Conservation (phyloP, 1,140 invertebrate genomes). For the Drosophila grimshawi region DNA sequence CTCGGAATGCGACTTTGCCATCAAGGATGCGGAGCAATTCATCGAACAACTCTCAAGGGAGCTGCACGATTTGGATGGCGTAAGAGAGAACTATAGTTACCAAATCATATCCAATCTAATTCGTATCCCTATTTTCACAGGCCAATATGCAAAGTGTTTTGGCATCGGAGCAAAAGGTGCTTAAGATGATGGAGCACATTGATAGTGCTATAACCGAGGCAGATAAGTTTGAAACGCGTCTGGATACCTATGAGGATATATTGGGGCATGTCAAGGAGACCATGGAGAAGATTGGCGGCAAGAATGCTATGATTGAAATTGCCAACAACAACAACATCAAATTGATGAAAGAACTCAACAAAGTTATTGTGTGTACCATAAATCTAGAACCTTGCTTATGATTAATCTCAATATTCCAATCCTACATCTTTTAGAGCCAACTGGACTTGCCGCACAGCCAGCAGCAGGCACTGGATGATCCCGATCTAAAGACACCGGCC, state of each 20-base stretch:
- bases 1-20: conserved; percentile 88
- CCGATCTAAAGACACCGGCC: conserved; percentile 90
- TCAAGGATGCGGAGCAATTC: conserved; percentile 91
- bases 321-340: conserved; percentile 93
- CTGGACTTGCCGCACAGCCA: conserved; percentile 90
- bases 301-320: conserved; percentile 94
- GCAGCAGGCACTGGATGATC: conserved; percentile 89
- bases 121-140: conserved; percentile 26
- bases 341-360: conserved; percentile 91
- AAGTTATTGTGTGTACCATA: conserved; percentile 88
- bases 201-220: conserved; percentile 92
- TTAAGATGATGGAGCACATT: conserved; percentile 93
- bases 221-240: conserved; percentile 89
- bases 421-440: conserved; percentile 85
- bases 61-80: conserved; percentile 89
- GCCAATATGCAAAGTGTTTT: conserved; percentile 94
- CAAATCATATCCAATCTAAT: not conserved
- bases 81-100: conserved; percentile 19
- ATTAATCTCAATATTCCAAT: not conserved
- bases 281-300: conserved; percentile 96
- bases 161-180: conserved; percentile 90
- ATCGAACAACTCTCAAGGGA: conserved; percentile 89
- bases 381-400: not conserved
- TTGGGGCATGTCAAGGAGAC: conserved; percentile 92
- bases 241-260: conserved; percentile 92